Evolutionary conservation across 2,797 vertebrate species (phyloP).

Genomic region (Eulemur albifrons): DNA sequence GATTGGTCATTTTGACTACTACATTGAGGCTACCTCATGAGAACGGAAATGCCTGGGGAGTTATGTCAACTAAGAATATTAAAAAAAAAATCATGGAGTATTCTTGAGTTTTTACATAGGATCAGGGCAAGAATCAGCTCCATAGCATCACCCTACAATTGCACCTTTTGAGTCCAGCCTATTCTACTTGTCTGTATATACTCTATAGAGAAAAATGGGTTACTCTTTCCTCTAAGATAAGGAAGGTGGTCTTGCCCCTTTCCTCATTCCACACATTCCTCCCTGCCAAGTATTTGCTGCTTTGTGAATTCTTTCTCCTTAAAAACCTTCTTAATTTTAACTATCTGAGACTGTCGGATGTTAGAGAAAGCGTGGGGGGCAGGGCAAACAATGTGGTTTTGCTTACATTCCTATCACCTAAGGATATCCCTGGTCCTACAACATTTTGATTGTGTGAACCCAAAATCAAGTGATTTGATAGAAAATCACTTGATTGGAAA

Average conservation of each 20-base stretch:
- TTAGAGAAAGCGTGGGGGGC: background rate
- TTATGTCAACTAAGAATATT: background rate
- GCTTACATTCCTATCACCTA: background rate
- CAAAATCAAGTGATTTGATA: background rate
- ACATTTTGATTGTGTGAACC: slow-evolving; percentile 18
- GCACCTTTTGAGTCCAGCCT: background rate
- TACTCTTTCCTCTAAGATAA: background rate
- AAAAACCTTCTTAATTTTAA: background rate
- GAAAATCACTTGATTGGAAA: background rate
- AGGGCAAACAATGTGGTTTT: background rate
- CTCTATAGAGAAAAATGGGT: background rate
- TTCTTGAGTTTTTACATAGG: background rate
- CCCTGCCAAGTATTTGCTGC: background rate
- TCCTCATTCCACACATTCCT: background rate
- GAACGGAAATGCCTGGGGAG: background rate
- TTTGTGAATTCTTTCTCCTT: background rate
- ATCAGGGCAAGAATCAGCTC: background rate
- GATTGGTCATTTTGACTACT: background rate
- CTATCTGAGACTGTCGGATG: background rate
- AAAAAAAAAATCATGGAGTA: background rate
- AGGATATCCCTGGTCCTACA: background rate
- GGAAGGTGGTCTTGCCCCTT: background rate
- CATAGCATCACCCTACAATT: background rate
- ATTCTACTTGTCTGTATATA: background rate
- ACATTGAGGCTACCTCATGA: background rate